phyloP scores from a whole-genome alignment of 2,113 vertebrate species.

The Turdus rufiventris region DNA sequence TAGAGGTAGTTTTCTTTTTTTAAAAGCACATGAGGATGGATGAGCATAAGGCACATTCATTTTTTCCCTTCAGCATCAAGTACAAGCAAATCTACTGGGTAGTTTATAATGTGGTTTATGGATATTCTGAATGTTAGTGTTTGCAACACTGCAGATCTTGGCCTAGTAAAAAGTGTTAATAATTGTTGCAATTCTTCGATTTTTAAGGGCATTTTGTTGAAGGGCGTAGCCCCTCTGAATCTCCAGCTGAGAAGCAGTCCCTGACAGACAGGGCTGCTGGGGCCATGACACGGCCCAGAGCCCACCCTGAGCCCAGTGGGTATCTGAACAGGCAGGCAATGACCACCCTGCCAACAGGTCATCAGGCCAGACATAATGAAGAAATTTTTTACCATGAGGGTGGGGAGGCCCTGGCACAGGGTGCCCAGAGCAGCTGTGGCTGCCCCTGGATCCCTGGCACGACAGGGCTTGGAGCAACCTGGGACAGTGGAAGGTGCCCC shows the following conservation, averaged over 20 bases:
- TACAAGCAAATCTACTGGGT: neutral
- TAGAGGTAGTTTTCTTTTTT: neutral
- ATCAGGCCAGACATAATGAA: neutral
- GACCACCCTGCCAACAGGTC: neutral
- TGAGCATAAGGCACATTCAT: neutral
- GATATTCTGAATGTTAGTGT: neutral
- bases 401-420: neutral
- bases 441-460: neutral
- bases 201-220: neutral
- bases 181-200: neutral
- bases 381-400: neutral
- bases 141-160: neutral
- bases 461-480: fast-evolving
- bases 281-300: fast-evolving
- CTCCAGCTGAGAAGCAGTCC: neutral
- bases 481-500: neutral
- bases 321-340: neutral
- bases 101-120: neutral
- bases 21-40: neutral
- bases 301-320: fast-evolving
- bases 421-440: neutral
- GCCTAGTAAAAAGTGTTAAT: neutral
- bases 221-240: neutral
- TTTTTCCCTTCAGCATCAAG: neutral
- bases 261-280: neutral